phyloP scores from a whole-genome alignment of 92 coral and sea anemone genomes.

The Chrysogorgia sp. region DNA sequence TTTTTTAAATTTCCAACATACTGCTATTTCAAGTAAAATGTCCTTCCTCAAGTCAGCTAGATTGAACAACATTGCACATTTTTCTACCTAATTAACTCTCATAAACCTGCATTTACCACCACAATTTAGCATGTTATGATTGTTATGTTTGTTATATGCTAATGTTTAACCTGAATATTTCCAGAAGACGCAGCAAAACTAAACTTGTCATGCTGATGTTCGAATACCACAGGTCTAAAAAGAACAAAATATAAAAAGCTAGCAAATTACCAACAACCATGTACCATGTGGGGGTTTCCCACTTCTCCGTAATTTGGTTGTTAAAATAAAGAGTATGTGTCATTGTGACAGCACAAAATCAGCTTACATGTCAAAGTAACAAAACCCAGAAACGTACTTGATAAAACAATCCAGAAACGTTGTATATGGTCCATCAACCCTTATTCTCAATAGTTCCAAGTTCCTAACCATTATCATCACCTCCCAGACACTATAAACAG shows the following conservation, averaged over 20 bases:
- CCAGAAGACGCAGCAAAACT: neutral
- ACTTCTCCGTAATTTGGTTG: neutral
- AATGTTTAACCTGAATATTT: neutral
- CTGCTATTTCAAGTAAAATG: too few species aligned
- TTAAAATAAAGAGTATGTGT: neutral
- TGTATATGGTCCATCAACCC: constrained; percentile 11
- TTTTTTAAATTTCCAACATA: neutral
- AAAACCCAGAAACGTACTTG: constrained; percentile 5
- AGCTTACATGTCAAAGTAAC: neutral
- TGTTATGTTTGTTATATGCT: neutral
- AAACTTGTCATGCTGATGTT: constrained; percentile 1
- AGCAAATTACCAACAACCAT: neutral
- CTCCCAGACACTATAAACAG: constrained; percentile 34
- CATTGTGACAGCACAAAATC: neutral
- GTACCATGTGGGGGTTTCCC: neutral
- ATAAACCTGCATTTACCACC: too few species aligned
- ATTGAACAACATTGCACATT: too few species aligned
- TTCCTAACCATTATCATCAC: neutral
- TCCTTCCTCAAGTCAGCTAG: too few species aligned
- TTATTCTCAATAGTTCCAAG: constrained; percentile 13
- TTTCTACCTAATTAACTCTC: too few species aligned
- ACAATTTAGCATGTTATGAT: too few species aligned
- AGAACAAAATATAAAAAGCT: neutral
- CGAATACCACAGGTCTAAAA: constrained; percentile 23
- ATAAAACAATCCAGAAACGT: constrained; percentile 27